These are phyloP conservation scores for Aradus depressus DNA, from an alignment of 2,888 invertebrate genomes.

Conservation along the genomic window DNA sequence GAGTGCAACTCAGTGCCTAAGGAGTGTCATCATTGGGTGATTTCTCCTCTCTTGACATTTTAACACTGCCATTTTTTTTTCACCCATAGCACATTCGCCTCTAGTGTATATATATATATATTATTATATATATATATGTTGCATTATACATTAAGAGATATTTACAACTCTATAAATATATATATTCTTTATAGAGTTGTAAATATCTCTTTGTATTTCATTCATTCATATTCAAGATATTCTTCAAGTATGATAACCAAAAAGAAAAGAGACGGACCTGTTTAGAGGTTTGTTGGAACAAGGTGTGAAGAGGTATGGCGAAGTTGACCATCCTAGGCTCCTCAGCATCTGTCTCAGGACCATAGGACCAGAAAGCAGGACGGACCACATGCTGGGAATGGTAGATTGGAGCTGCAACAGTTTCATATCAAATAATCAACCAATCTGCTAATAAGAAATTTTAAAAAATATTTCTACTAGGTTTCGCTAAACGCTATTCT, in stretches of 20 bases:
- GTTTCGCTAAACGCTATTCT: no score
- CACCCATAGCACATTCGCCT: no score
- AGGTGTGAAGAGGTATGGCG: slow-evolving; percentile 46
- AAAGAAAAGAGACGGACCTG: slow-evolving; percentile 14
- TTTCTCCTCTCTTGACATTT: no score
- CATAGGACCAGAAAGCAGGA: slow-evolving; percentile 72
- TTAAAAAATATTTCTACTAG: no score
- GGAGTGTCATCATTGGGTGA: no score
- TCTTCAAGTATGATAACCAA: not conserved
- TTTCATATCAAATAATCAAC: not conserved
- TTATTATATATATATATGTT: no score
- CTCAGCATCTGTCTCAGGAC: slow-evolving; percentile 30
- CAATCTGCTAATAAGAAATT: not conserved
- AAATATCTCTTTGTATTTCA: not conserved
- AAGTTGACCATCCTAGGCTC: slow-evolving; percentile 45
- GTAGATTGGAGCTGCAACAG: slow-evolving; percentile 61
- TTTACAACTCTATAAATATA: not conserved
- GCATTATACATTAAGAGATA: no score
- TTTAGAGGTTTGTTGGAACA: slow-evolving; percentile 18
- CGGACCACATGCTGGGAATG: slow-evolving; percentile 70
- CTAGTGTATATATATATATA: no score
- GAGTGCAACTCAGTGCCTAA: no score
- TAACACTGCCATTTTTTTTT: no score
- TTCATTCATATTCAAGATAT: not conserved
- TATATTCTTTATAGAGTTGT: not conserved